Conservation (phyloP, 1,140 invertebrate species). For the Zaprionus africanus region DNA sequence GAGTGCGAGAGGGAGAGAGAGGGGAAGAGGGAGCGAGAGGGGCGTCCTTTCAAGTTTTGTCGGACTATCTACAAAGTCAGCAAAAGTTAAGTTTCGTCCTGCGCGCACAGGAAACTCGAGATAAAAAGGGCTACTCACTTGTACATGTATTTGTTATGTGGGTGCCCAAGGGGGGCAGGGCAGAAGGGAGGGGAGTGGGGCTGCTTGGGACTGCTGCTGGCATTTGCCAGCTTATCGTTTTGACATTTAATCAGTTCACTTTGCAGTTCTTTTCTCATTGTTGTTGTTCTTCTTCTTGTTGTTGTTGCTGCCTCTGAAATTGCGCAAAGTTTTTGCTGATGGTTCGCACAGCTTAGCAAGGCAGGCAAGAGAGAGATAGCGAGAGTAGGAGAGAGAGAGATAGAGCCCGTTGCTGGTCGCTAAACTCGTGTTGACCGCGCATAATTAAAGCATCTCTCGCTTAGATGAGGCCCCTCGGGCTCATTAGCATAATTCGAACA, state of each 20-base stretch:
- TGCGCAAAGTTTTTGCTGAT: conserved; percentile 22
- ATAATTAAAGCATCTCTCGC: conserved; percentile 64
- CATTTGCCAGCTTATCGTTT: conserved; percentile 46
- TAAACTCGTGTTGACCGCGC: conserved; percentile 64
- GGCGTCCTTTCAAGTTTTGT: conserved; percentile 40
- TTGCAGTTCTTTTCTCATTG: conserved; percentile 26
- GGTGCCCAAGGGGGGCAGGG: no score
- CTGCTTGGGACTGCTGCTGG: not conserved
- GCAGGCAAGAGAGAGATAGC: not conserved
- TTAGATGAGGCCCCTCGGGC: conserved; percentile 43
- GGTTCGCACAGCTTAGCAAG: not conserved
- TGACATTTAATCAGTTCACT: conserved; percentile 54
- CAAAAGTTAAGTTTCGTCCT: conserved; percentile 66
- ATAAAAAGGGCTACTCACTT: conserved; percentile 41
- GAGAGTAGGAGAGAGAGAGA: not conserved
- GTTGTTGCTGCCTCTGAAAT: conserved; percentile 4
- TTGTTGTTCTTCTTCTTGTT: not conserved
- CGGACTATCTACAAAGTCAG: conserved; percentile 61
- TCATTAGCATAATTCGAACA: conserved; percentile 80
- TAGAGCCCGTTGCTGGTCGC: conserved; percentile 2
- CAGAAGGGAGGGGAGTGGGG: no score
- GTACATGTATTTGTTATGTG: conserved; percentile 13
- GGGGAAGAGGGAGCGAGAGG: not conserved
- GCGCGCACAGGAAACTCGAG: conserved; percentile 39
- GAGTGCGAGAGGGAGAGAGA: not conserved